Percentiles rank a stretch among this genome's conserved stretches.
These are phyloP conservation scores for Physocephala rufipes DNA, from an alignment of 2,888 invertebrate species.

Conservation along the genomic window DNA sequence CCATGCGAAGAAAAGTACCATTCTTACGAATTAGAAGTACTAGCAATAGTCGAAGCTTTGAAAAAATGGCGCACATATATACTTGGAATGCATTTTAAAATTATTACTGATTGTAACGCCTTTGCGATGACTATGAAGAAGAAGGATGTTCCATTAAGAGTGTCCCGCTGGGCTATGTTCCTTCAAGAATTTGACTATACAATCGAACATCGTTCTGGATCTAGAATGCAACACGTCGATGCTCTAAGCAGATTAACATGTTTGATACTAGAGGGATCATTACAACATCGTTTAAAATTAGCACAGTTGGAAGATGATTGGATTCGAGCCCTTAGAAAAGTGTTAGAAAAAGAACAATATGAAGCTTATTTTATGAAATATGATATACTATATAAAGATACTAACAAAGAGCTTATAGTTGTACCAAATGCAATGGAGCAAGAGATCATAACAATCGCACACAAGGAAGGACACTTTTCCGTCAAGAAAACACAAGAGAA, in stretches of 20 bases:
- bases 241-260: conserved; percentile 26
- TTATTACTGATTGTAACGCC: conserved; percentile 51
- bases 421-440: conserved; percentile 54
- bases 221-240: no score
- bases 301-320: neutral
- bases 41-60: conserved; percentile 41
- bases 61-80: conserved; percentile 51
- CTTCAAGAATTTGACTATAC: conserved; percentile 31
- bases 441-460: conserved; percentile 56
- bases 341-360: neutral
- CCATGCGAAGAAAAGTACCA: conserved; percentile 38
- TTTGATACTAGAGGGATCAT: neutral
- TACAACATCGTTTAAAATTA: neutral
- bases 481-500: conserved; percentile 47
- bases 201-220: conserved; percentile 29
- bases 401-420: conserved; percentile 43
- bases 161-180: conserved; percentile 35
- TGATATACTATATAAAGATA: conserved; percentile 1
- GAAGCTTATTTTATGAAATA: conserved; percentile 6
- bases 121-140: conserved; percentile 46
- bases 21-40: conserved; percentile 47
- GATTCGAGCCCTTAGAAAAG: neutral
- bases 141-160: conserved; percentile 37
- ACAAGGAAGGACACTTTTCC: conserved; percentile 59
- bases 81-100: conserved; percentile 50